A percentile compares a stretch with the other conserved stretches of the same genome.
These are phyloP conservation scores for Brachypodius melanocephalos DNA, from an alignment of 2,113 vertebrate genomes.

Conservation along the genomic window DNA sequence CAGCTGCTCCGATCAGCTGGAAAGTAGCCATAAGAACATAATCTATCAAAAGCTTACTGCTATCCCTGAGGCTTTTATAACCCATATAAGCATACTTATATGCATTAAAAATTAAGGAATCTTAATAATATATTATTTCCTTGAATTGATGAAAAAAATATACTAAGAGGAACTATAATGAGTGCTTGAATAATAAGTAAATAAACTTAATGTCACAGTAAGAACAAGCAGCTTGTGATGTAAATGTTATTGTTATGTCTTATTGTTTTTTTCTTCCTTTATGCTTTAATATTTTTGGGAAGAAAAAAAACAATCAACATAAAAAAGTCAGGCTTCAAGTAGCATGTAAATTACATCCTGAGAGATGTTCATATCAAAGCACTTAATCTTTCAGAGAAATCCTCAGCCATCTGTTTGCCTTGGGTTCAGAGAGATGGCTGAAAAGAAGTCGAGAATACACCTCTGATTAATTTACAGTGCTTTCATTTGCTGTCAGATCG, in stretches of 20 bases:
- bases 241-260: not conserved
- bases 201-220: not conserved
- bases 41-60: not conserved
- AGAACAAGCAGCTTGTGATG: not conserved
- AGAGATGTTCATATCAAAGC: not conserved
- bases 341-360: not conserved
- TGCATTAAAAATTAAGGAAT: conserved; percentile 12
- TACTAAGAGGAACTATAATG: not conserved
- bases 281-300: not conserved
- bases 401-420: conserved; percentile 19
- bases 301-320: not conserved
- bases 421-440: not conserved
- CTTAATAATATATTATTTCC: not conserved
- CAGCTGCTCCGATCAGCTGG: not conserved
- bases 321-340: not conserved
- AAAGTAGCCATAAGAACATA: not conserved
- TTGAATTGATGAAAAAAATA: not conserved
- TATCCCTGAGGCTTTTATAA: not conserved
- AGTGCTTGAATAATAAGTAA: not conserved
- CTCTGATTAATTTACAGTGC: not conserved
- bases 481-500: not conserved
- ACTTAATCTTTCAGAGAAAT: conserved; percentile 16
- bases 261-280: not conserved
- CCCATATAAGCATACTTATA: not conserved
- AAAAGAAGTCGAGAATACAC: not conserved